phyloP scores from a whole-genome alignment of 2,113 vertebrate species.

The Mastomys natalensis region DNA sequence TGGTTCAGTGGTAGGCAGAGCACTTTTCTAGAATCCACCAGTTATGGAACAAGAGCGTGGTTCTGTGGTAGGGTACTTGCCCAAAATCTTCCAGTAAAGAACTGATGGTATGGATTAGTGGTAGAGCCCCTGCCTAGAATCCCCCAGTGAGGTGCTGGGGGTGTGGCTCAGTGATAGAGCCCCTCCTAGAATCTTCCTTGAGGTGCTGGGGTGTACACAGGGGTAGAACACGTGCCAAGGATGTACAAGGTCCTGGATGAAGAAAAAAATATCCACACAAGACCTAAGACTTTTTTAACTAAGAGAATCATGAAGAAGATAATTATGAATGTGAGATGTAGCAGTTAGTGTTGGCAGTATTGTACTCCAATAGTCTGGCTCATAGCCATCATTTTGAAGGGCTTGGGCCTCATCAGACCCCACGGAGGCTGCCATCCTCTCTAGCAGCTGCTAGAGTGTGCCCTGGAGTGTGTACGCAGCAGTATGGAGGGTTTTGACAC shows the following conservation, averaged over 20 bases:
- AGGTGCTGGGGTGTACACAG: too few relatives aligned
- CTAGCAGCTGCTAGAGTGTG: neutral
- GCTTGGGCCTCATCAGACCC: neutral
- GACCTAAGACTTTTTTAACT: neutral
- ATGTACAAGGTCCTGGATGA: neutral
- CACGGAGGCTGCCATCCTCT: neutral
- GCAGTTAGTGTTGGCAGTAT: neutral
- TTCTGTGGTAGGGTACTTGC: neutral
- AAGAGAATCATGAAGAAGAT: neutral
- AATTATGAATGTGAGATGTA: neutral
- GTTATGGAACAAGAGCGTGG: neutral
- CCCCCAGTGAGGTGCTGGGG: too few relatives aligned
- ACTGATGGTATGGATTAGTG: neutral
- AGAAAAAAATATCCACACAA: neutral
- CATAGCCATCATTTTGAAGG: neutral
- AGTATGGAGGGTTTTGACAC: neutral
- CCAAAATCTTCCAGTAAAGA: neutral
- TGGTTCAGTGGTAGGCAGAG: neutral
- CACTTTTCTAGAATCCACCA: neutral
- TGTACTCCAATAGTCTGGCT: neutral
- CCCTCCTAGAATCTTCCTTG: too few relatives aligned
- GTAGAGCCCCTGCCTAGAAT: neutral
- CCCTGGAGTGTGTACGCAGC: neutral
- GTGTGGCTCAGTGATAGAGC: too few relatives aligned
- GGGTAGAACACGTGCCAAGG: too few relatives aligned